Evolutionary conservation across 2,888 invertebrate genomes (phyloP), one percentile per base, ranked within the genome.

Genomic region (Cryptus viduatorius): DNA sequence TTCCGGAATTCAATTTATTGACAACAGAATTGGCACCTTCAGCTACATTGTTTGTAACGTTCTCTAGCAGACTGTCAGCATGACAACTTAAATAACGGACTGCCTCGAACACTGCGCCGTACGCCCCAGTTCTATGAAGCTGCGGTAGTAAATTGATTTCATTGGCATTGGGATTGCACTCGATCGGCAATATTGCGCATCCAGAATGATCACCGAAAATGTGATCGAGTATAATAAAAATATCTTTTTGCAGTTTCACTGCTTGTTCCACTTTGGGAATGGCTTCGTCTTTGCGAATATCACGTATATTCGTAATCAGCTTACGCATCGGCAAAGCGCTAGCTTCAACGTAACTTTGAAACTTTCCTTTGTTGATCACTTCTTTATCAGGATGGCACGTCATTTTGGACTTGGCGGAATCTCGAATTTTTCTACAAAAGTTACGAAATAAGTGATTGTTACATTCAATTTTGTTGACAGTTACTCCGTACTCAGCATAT

Each of bases 381-480:
- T 46, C 44, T 10, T 59, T 65, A 44, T 56, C 42, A 0, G 65
- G 37, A 16, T 31, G 61, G 0, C 29, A 46, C 12, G n/a, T 29
- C 19, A 24, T n/a, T 50, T 37, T 59, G 16, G 37, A 29, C 46
- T 64, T 44, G 3, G 79, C 71, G 19, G 72, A 42, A 4, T 12
- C 48, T 71, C 48, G 19, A 0, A 82, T 4, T 59, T 83, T 82
- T 8, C 83, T 86, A 12, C 87, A 85, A 4, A 86, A 77, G 81
- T 89, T 89, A 44, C 86, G 83, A 3, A 88, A 73, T n/a, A 91
- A 67, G 81, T 92, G 92, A 72, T 91, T 92, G 4, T 67, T 80
- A 78, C 92, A 92, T 81, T 92, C 91, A 4, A 92, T 82, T 89
- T 92, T 93, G 67, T 89, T 61, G 0, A 90, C 86, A 46, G 76